Base-by-base conservation (phyloP, 2,797 vertebrate genomes). In the Pseudocheirus occidentalis region DNA sequence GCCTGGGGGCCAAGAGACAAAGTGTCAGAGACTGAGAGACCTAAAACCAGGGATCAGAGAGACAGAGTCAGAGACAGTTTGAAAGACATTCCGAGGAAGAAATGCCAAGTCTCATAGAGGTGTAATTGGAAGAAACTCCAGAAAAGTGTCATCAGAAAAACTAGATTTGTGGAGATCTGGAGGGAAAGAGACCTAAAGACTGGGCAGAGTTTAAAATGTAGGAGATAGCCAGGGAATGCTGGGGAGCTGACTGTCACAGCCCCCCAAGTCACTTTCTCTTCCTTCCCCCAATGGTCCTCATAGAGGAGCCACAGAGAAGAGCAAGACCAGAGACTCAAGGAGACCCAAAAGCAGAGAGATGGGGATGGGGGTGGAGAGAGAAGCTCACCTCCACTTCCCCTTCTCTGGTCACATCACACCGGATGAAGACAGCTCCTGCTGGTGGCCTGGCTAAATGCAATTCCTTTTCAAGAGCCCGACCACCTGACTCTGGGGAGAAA, bases 401-500 rank as follows among this genome's bases (percentile, higher is more conserved):
- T 89, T 99, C 99, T 94, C 95, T 98, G 21, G 98, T 98, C 52
- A 99, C 62, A 27, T 99, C 99, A 97, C 99, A 99, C 1, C 92
- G 52, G 92, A 99, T 93, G 94, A 99, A 99, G 40, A 94, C 95
- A 56, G 98, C 98, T 0, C 97, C 98, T 0, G 98, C 99, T 0
- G 98, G 98, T 1, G 55, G 18, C 0, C 98, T 98, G 18, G 90
- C 66, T 81, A 94, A 91, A 95, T 98, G 98, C 0, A 99, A 97
- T 90, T 98, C 98, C 1, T 90, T 96, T 96, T 99, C 98, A 50
- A 99, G 95, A 7, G 97, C 96, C 93, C 95, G 97, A 21, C 98
- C 99, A 55, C 50, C 96, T 0, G 97, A 95, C 93, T 92, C 99
- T 99, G 95, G 93, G 57, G 28, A n/a, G 53, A 96, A 29, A 92